Conservation (phyloP, 2,888 invertebrate species). For the Malthinus seriepunctatus region DNA sequence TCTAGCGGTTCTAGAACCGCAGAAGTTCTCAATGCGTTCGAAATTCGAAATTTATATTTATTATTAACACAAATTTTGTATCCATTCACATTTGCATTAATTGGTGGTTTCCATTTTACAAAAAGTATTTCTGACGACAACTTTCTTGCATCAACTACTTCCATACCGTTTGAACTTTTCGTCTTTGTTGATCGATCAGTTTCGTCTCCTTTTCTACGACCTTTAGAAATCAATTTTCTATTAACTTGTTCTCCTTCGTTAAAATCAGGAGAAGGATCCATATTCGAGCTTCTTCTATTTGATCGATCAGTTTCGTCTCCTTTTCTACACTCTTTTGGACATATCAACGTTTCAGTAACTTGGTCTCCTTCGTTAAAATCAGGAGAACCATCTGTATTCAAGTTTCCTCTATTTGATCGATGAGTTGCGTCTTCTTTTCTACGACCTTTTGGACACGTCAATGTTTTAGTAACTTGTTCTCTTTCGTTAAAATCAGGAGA, state of each 20-base stretch:
- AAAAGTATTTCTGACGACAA: slow-evolving; percentile 37
- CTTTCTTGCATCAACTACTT: slow-evolving; percentile 34
- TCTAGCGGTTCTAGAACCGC: slow-evolving; percentile 35
- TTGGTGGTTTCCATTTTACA: slow-evolving; percentile 38
- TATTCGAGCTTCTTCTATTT: no score
- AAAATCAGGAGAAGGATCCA: no score
- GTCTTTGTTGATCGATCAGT: not conserved
- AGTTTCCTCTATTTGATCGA: no score
- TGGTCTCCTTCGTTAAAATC: no score
- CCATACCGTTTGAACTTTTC: slow-evolving; percentile 22
- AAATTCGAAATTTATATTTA: slow-evolving; percentile 34
- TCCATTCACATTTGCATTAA: slow-evolving; percentile 32
- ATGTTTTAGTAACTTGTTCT: not conserved
- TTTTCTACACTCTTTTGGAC: not conserved
- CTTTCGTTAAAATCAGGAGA: no score
- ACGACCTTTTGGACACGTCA: no score
- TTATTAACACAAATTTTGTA: slow-evolving; percentile 39
- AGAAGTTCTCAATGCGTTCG: slow-evolving; percentile 33
- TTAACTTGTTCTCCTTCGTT: not conserved
- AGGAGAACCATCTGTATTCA: no score
- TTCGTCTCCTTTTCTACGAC: not conserved
- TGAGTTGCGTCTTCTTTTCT: not conserved
- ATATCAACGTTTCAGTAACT: not conserved
- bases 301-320: not conserved
- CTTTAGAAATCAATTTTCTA: not conserved